Evolutionary conservation across 1,140 invertebrate genomes (phyloP).

Genomic region (Lasioglossum baleicum): DNA sequence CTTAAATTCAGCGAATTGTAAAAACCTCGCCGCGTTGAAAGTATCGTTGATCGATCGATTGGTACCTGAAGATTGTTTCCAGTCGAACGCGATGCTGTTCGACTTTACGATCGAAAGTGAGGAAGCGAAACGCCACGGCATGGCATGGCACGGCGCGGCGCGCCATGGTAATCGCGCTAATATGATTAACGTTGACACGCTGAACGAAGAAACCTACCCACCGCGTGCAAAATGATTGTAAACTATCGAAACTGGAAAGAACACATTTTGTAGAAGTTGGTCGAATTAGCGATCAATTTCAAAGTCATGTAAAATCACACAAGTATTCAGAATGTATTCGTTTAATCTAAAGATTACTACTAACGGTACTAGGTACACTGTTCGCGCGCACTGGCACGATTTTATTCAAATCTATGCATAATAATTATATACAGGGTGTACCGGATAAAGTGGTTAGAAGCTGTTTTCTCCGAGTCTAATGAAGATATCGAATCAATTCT

Average conservation of each 20-base stretch:
- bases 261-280: neutral
- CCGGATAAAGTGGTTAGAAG: no score
- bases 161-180: slow-evolving; percentile 32
- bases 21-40: neutral
- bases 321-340: neutral
- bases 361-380: no score
- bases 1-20: slow-evolving; percentile 13
- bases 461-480: no score
- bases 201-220: slow-evolving; percentile 33
- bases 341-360: no score
- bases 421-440: no score
- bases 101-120: slow-evolving; percentile 49
- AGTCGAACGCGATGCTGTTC: neutral
- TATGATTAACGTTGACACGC: slow-evolving; percentile 38
- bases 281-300: neutral
- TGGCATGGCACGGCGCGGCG: no score
- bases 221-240: neutral
- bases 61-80: slow-evolving; percentile 12
- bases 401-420: no score
- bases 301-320: neutral
- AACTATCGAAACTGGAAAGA: neutral
- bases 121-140: slow-evolving; percentile 12
- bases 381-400: no score
- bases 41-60: slow-evolving; percentile 14
- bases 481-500: no score